Evolutionary conservation across 2,113 vertebrate genomes (phyloP).

Genomic region (Callaeas wilsoni): DNA sequence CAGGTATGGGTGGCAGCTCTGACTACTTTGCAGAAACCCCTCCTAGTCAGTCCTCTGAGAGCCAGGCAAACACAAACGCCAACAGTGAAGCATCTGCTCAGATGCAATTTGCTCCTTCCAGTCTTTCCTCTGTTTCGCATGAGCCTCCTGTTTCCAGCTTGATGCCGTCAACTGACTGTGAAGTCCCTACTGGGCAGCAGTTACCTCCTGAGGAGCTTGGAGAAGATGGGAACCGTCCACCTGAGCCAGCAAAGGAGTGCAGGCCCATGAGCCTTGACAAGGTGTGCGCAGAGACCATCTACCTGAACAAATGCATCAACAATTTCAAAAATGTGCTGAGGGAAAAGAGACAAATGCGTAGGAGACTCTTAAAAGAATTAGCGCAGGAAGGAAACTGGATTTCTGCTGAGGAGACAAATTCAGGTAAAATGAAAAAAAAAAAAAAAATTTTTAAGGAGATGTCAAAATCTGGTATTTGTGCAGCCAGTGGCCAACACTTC

Average conservation of each 20-base stretch:
- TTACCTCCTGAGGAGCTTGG: not conserved
- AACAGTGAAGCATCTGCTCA: conserved; percentile 49
- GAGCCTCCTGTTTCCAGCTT: conserved; percentile 30
- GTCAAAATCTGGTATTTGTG: not conserved
- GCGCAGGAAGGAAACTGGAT: conserved; percentile 79
- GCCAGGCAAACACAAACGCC: conserved; percentile 46
- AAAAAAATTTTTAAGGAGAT: not conserved
- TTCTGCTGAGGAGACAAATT: conserved; percentile 79
- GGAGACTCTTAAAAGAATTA: conserved; percentile 81
- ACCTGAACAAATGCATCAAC: conserved; percentile 87
- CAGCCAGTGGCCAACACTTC: not conserved
- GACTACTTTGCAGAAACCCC: conserved; percentile 73
- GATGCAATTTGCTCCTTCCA: conserved; percentile 25
- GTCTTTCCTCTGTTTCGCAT: conserved; percentile 15
- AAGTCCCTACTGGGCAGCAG: not conserved
- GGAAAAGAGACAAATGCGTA: conserved; percentile 85
- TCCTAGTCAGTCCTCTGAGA: conserved; percentile 72
- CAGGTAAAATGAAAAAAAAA: conserved; percentile 79
- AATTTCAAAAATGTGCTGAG: conserved; percentile 90
- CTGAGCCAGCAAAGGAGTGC: conserved; percentile 45
- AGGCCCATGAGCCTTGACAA: conserved; percentile 75
- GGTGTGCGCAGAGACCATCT: conserved; percentile 80
- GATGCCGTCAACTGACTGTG: conserved; percentile 6
- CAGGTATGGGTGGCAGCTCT: conserved; percentile 55
- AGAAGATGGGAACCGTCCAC: not conserved